phyloP scores from a whole-genome alignment of 2,797 vertebrate genomes.

The Peromyscus nudipes region DNA sequence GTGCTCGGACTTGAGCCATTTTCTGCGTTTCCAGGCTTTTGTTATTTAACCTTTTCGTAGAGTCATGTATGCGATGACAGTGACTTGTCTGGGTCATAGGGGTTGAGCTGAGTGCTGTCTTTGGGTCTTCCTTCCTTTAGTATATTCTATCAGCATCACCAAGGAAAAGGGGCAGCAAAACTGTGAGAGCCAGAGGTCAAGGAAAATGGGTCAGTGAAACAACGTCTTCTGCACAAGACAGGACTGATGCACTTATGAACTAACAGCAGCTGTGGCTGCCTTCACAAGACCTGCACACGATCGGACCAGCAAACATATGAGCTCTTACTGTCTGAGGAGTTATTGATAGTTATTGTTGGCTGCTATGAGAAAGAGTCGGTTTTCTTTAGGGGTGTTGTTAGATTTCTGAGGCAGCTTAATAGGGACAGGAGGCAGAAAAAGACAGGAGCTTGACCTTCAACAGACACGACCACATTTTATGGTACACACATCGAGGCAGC shows the following conservation, averaged over 20 bases:
- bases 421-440: neutral
- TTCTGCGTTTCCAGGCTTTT: conserved; percentile 6
- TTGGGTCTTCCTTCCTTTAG: conserved; percentile 27
- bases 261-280: neutral
- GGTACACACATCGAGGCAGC: neutral
- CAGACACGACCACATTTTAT: neutral
- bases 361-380: neutral
- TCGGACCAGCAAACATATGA: neutral
- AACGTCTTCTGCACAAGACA: neutral
- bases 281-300: neutral
- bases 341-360: neutral
- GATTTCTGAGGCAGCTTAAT: neutral
- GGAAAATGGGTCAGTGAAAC: neutral
- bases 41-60: conserved; percentile 44
- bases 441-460: neutral
- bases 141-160: neutral
- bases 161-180: neutral
- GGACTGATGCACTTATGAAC: neutral
- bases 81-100: neutral
- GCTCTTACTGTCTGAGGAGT: neutral
- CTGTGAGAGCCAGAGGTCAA: neutral
- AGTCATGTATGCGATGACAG: neutral
- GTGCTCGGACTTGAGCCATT: neutral
- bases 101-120: neutral
- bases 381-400: neutral